These are phyloP conservation scores for Pagrus major DNA, from an alignment of 2,113 vertebrate species.

Conservation along the genomic window DNA sequence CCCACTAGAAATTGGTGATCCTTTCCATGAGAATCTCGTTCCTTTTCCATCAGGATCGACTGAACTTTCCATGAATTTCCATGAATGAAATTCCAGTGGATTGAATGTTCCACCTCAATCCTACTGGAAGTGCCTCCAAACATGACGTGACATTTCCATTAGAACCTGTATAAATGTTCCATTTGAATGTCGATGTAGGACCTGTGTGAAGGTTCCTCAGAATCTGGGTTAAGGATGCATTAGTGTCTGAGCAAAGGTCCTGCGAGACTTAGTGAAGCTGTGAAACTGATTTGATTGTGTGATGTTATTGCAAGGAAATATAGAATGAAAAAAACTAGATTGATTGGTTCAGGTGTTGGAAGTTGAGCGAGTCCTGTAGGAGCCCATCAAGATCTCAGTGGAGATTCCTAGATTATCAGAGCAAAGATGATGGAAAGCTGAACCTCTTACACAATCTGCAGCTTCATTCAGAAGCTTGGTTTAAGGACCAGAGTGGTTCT, in stretches of 20 bases:
- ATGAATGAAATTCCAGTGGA: not conserved
- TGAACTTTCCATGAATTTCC: constrained; percentile 22
- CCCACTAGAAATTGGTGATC: constrained; percentile 2
- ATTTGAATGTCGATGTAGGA: not conserved
- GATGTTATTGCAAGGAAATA: too few species aligned
- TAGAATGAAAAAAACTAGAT: too few species aligned
- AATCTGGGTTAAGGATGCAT: constrained; percentile 13
- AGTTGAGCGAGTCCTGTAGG: not conserved
- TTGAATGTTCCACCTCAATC: constrained; percentile 1
- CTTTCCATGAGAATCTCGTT: constrained; percentile 15
- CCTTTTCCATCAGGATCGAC: not conserved
- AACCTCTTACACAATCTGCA: constrained; percentile 45
- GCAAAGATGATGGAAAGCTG: not conserved
- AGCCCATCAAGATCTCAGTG: constrained; percentile 1
- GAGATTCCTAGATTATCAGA: constrained; percentile 12
- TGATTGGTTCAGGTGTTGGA: not conserved
- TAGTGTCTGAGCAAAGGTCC: not conserved
- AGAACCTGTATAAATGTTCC: not conserved
- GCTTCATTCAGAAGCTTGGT: constrained; percentile 45
- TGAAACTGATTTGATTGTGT: not conserved
- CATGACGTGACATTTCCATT: constrained; percentile 19
- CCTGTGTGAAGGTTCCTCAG: not conserved
- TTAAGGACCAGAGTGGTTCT: constrained; percentile 39
- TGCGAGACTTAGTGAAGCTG: constrained; percentile 16
- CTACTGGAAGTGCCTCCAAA: not conserved